These are phyloP conservation scores for Zosterops lateralis DNA, from an alignment of 2,113 vertebrate species.

Conservation along the genomic window DNA sequence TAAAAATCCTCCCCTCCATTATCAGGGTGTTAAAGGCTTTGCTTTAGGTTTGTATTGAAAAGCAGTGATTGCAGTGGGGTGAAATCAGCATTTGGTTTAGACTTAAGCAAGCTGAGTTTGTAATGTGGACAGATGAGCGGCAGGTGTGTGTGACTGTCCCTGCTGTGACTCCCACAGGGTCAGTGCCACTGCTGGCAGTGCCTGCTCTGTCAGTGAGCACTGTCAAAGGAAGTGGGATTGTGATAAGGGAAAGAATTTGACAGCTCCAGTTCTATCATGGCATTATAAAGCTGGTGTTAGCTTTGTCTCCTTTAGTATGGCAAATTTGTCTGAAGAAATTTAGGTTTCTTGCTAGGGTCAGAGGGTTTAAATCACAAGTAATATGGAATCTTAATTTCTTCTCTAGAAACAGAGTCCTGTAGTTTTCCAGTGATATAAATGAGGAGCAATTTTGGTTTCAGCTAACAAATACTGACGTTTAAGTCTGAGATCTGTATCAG, in stretches of 20 bases:
- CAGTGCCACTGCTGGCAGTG: accelerated
- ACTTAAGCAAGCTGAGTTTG: neutral
- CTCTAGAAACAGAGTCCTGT: neutral
- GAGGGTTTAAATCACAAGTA: neutral
- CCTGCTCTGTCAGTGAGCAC: neutral
- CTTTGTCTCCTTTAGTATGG: neutral
- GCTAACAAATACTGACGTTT: neutral
- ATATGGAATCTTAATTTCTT: neutral
- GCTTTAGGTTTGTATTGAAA: neutral
- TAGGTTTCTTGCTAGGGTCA: neutral
- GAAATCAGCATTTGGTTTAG: neutral
- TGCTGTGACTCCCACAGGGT: neutral
- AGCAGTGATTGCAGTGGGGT: neutral
- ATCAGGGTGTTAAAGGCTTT: neutral
- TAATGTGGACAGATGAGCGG: neutral
- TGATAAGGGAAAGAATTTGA: neutral
- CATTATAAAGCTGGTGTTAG: neutral
- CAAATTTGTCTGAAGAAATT: neutral
- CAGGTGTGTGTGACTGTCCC: neutral
- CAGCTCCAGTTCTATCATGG: neutral
- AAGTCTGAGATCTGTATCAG: neutral
- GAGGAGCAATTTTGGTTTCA: neutral
- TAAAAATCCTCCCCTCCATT: neutral
- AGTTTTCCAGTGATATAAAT: neutral
- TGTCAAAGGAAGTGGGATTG: neutral